These are phyloP conservation scores for Acleris sparsana DNA, from an alignment of 2,888 invertebrate genomes.

Conservation along the genomic window DNA sequence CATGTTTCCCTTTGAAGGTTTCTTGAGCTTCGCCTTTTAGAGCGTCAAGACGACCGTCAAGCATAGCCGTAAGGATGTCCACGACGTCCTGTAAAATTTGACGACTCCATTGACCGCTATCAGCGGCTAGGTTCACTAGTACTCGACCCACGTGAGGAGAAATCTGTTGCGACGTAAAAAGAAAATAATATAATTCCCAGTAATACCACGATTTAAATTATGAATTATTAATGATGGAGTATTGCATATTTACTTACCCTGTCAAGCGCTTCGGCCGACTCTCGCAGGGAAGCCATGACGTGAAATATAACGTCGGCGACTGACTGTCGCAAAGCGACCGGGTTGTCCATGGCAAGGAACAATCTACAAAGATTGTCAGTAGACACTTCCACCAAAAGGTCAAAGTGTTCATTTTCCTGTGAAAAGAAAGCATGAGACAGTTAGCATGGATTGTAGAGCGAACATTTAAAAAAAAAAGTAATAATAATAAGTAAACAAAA, in stretches of 20 bases:
- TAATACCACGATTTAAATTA: constrained; percentile 9
- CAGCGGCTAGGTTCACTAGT: constrained; percentile 80
- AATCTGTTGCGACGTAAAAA: constrained; percentile 55
- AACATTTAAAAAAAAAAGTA: too few relatives aligned
- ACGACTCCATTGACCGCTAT: constrained; percentile 81
- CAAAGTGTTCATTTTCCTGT: constrained; percentile 79
- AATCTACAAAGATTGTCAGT: constrained; percentile 84
- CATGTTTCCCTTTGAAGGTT: constrained; percentile 70
- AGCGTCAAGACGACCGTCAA: constrained; percentile 50
- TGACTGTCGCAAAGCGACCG: constrained; percentile 78
- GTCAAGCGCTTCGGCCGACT: constrained; percentile 84
- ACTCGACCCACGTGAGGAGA: constrained; percentile 77
- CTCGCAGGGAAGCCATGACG: constrained; percentile 85
- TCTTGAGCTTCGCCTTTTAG: constrained; percentile 55
- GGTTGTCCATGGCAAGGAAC: constrained; percentile 81
- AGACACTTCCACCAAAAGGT: constrained; percentile 85
- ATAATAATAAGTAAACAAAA: too few relatives aligned
- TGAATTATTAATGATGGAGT: neutral
- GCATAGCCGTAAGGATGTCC: constrained; percentile 73
- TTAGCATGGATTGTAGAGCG: neutral
- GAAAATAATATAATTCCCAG: constrained; percentile 13
- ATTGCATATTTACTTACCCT: constrained; percentile 66
- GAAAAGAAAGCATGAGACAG: constrained; percentile 14
- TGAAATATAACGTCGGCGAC: constrained; percentile 86
- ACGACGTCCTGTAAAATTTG: constrained; percentile 84